These are phyloP conservation scores for Myotis lucifugus DNA, from an alignment of 2,113 vertebrate genomes.

Conservation along the genomic window DNA sequence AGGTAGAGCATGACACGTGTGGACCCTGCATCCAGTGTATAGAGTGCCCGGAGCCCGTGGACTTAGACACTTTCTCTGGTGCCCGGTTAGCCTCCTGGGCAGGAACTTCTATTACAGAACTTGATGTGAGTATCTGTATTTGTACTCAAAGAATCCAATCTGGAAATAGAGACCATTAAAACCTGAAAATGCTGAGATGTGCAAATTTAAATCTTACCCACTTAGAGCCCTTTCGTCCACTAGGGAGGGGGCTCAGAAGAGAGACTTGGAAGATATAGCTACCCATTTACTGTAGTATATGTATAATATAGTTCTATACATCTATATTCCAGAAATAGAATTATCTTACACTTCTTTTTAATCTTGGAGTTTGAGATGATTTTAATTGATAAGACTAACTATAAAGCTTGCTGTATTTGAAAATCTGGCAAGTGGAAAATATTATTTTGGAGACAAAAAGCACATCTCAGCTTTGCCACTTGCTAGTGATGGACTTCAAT, in stretches of 20 bases:
- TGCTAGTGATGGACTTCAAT: neutral
- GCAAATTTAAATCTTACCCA: neutral
- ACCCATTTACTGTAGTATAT: neutral
- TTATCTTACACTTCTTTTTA: neutral
- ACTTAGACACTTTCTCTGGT: neutral
- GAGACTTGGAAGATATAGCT: neutral
- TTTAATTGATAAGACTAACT: neutral
- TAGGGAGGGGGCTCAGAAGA: neutral
- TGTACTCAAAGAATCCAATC: neutral
- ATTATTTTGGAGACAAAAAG: neutral
- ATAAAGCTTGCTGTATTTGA: neutral
- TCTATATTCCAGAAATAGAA: neutral
- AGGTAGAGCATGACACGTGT: neutral
- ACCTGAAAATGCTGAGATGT: neutral
- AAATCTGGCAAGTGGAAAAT: neutral
- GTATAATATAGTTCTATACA: neutral
- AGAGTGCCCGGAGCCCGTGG: neutral
- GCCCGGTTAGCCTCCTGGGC: neutral
- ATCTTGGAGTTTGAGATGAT: neutral
- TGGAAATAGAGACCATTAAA: neutral
- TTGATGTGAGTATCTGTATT: neutral
- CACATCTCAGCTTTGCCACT: neutral
- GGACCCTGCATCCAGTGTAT: fast-evolving
- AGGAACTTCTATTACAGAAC: neutral
- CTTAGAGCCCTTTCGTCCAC: neutral